phyloP scores from a whole-genome alignment of 1,140 invertebrate species.

The Heliconius himera region DNA sequence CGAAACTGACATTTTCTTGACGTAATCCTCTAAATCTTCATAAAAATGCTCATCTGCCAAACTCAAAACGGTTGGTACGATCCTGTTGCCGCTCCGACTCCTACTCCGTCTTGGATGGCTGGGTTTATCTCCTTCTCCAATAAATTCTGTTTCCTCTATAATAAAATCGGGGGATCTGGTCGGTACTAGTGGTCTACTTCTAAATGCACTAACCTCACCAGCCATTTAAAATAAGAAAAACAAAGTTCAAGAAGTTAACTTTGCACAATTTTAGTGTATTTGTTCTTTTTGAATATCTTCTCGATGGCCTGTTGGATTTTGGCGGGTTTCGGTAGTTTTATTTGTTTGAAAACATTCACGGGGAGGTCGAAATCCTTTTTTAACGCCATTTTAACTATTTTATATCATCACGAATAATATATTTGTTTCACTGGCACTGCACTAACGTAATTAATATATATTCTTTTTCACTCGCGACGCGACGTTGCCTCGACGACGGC shows the following conservation, averaged over 20 bases:
- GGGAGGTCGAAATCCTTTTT: conserved; percentile 76
- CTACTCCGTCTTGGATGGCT: conserved; percentile 58
- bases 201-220: conserved; percentile 68
- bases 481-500: conserved; percentile 68
- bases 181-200: conserved; percentile 62
- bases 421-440: conserved; percentile 66
- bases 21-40: conserved; percentile 83
- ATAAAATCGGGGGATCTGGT: conserved; percentile 64
- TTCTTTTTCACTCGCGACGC: conserved; percentile 34
- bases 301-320: conserved; percentile 74
- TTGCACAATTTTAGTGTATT: conserved; percentile 76
- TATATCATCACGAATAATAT: conserved; percentile 58
- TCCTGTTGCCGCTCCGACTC: conserved; percentile 59
- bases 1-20: conserved; percentile 81
- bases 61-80: conserved; percentile 55
- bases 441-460: conserved; percentile 45
- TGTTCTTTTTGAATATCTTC: conserved; percentile 74
- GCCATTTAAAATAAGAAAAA: conserved; percentile 65
- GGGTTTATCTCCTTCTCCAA: conserved; percentile 60
- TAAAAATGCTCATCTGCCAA: conserved; percentile 80
- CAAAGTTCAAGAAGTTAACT: conserved; percentile 53
- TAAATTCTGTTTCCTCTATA: conserved; percentile 64
- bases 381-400: conserved; percentile 70
- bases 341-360: conserved; percentile 71
- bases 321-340: conserved; percentile 67